Percentiles rank a stretch among this genome's conserved stretches.
Evolutionary conservation across 1,140 invertebrate genomes (phyloP).

Genomic region (Polypedilum vanderplanki): DNA sequence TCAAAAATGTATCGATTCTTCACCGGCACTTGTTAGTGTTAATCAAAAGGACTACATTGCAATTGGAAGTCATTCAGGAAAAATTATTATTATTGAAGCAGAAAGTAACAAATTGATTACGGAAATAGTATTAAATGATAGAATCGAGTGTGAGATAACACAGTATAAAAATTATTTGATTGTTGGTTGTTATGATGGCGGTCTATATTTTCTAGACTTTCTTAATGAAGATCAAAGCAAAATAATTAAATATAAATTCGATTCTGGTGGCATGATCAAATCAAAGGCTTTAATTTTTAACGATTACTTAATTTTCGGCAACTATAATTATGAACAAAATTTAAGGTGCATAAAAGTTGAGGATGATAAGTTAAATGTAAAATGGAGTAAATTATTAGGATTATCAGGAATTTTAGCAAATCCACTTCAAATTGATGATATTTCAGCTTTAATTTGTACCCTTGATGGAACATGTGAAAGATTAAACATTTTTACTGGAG

Average conservation of each 20-base stretch:
- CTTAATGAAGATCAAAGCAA: constrained; percentile 37
- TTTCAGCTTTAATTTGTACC: constrained; percentile 36
- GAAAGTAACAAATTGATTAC: constrained; percentile 36
- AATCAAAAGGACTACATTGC: constrained; percentile 36
- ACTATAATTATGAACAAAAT: constrained; percentile 40
- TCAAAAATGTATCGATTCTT: constrained; percentile 51
- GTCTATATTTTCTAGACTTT: constrained; percentile 46
- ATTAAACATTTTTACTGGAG: constrained; percentile 35
- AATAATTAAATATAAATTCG: constrained; percentile 44
- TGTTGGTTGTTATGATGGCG: constrained; percentile 51
- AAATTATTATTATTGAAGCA: constrained; percentile 29
- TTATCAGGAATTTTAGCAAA: constrained; percentile 37
- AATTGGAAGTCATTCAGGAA: constrained; percentile 40
- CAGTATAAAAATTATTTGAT: constrained; percentile 34
- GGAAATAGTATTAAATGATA: constrained; percentile 43
- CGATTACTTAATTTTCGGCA: constrained; percentile 36
- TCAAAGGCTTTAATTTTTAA: constrained; percentile 39
- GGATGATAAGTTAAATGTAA: not conserved
- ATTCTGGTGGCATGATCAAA: constrained; percentile 49
- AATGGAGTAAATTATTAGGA: constrained; percentile 38
- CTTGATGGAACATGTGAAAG: constrained; percentile 38
- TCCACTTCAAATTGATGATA: constrained; percentile 34
- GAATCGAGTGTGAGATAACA: constrained; percentile 51
- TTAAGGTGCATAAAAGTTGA: constrained; percentile 37
- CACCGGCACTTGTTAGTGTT: constrained; percentile 40